Evolutionary conservation across 1,140 invertebrate species (phyloP), one percentile per base, ranked within the genome.

Genomic region (Eumaeus atala): DNA sequence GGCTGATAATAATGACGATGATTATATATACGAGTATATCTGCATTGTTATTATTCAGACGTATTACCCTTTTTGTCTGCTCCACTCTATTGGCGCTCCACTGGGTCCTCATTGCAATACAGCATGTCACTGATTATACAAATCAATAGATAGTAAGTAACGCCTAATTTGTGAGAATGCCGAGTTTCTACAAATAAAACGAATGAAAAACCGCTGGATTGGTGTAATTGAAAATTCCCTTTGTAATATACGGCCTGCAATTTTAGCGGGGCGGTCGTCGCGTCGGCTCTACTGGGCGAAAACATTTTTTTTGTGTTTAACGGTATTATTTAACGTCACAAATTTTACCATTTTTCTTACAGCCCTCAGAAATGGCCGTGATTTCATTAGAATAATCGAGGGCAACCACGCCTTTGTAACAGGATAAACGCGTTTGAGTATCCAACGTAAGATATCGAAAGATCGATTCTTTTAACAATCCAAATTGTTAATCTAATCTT

Each of bases 261-360:
- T 85, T 85, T 84, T 73, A 74, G 69, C 70, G 70, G 64, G 64
- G 63, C 64, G 65, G 66, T 58, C 60, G 21, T 28, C 21, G 21
- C 72, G 36, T 59, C 60, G 48, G 68, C 75, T 72, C 76, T 75
- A 67, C 60, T 68, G 74, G 74, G 76, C 67, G 48, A 61, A 58
- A 65, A 70, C 80, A 82, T 86, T 86, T 84, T 82, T 86, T 84
- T 77, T 72, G 62, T 66, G 76, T 72, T 80, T 79, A 84, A 82
- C 82, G 80, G 75, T 84, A 86, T 84, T 86, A 86, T 86, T 86
- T 84, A 84, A 77, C 73, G 77, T 80, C 80, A 83, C 83, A 86
- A 86, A 84, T 84, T 86, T 82, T 64, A 66, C 69, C 75, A 79
- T 85, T 85, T 84, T 82, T 85, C 78, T 80, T 77, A 71, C 66